Conservation (phyloP, 2,797 vertebrate genomes). For the Cercopithecus mitis region DNA sequence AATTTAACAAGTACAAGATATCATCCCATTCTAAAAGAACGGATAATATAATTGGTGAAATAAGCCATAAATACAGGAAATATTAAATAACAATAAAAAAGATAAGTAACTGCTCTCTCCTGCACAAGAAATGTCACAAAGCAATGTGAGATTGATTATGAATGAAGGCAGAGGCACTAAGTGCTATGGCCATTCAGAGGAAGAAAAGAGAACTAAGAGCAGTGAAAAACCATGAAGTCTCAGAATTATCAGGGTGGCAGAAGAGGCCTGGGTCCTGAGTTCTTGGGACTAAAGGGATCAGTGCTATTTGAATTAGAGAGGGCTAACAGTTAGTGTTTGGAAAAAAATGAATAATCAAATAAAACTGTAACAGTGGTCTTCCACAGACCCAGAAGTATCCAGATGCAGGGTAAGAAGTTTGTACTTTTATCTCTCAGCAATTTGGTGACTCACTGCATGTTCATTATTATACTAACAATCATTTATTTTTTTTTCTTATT, state of each 20-base stretch:
- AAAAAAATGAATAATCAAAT: not conserved
- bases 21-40: slow-evolving; percentile 1
- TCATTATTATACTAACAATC: not conserved
- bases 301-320: not conserved
- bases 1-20: not conserved
- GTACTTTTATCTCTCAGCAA: not conserved
- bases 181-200: not conserved
- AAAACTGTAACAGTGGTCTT: slow-evolving; percentile 10
- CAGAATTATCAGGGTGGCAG: not conserved
- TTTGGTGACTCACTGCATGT: not conserved
- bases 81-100: slow-evolving; percentile 43
- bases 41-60: not conserved
- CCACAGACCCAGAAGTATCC: not conserved
- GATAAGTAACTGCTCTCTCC: not conserved
- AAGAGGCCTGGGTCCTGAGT: not conserved
- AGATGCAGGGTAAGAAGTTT: not conserved
- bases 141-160: not conserved
- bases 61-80: slow-evolving; percentile 12
- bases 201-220: not conserved
- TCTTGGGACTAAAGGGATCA: not conserved
- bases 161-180: not conserved
- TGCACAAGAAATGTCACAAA: not conserved
- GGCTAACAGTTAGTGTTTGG: not conserved
- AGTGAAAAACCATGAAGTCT: not conserved
- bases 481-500: slow-evolving; percentile 17